Conservation (phyloP, 2,888 invertebrate species). For the Euplagia quadripunctaria region DNA sequence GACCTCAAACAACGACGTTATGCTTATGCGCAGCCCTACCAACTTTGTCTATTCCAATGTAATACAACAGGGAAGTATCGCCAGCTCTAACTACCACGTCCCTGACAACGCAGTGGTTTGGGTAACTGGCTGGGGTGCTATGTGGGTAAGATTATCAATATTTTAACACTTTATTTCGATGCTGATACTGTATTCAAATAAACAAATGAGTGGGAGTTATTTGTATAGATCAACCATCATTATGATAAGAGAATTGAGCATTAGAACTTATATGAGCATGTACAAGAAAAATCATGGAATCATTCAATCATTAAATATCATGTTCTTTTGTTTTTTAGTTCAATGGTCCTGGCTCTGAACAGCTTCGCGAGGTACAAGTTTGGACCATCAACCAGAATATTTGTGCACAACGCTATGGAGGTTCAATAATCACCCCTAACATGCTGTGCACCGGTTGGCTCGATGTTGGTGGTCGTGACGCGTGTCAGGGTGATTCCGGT, state of each 20-base stretch:
- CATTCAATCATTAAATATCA: too few species aligned
- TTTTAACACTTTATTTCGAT: too few species aligned
- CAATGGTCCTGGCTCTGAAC: slow-evolving; percentile 41
- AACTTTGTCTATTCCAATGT: slow-evolving; percentile 24
- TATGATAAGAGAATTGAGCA: too few species aligned
- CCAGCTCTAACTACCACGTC: slow-evolving; percentile 60
- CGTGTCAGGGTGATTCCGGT: too few species aligned
- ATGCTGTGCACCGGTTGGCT: too few species aligned
- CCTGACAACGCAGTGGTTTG: slow-evolving; percentile 60
- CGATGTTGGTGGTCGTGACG: too few species aligned
- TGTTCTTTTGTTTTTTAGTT: slow-evolving; percentile 25
- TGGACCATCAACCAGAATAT: slow-evolving; percentile 56
- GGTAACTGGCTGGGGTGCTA: slow-evolving; percentile 69
- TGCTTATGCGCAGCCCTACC: slow-evolving; percentile 59
- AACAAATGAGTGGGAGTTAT: too few species aligned
- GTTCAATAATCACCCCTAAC: too few species aligned
- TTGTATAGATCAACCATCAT: too few species aligned
- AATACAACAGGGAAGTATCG: slow-evolving; percentile 55
- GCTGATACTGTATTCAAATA: too few species aligned
- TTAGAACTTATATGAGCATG: too few species aligned
- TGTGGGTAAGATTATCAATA: slow-evolving; percentile 11
- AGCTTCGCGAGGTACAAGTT: slow-evolving; percentile 62
- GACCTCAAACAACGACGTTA: slow-evolving; percentile 64
- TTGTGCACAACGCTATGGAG: background rate
- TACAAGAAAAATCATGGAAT: too few species aligned